phyloP scores from a whole-genome alignment of 2,797 vertebrate genomes.

The Phylloscopus collybita region DNA sequence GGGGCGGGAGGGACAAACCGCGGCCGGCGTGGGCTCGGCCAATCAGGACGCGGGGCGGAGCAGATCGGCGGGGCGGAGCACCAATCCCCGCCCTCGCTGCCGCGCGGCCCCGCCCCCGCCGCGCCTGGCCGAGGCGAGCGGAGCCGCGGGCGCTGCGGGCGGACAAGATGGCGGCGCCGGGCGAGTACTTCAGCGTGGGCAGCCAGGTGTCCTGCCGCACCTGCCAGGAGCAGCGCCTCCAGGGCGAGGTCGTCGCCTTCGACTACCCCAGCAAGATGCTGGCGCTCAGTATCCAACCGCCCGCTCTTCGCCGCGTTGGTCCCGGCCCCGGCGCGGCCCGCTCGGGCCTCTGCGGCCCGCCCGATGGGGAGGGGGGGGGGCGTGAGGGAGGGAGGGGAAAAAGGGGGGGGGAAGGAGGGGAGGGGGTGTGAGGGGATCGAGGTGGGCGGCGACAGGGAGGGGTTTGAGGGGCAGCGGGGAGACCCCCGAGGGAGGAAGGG shows the following conservation, averaged over 20 bases:
- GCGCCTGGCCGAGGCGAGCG: not conserved
- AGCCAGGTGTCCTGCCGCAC: slow-evolving; percentile 97
- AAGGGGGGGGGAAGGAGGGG: not conserved
- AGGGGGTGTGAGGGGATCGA: not conserved
- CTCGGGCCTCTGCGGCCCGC: not conserved
- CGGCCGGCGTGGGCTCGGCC: fast-evolving
- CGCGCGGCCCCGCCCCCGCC: not conserved
- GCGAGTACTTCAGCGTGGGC: slow-evolving; percentile 98
- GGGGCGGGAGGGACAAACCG: not conserved
- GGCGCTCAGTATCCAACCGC: slow-evolving; percentile 91
- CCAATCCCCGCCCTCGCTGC: not conserved
- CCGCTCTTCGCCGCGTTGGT: not conserved
- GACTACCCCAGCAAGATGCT: slow-evolving; percentile 99
- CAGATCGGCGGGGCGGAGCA: not conserved
- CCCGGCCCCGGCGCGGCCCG: not conserved
- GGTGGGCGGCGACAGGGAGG: not conserved
- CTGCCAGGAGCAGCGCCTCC: slow-evolving; percentile 94
- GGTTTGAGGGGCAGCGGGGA: not conserved
- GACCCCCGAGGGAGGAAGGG: not conserved
- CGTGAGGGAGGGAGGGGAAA: not conserved
- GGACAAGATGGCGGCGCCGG: slow-evolving; percentile 98
- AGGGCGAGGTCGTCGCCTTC: slow-evolving; percentile 96
- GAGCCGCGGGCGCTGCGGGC: slow-evolving; percentile 66
- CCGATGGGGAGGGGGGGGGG: not conserved
- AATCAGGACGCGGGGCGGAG: not conserved